Evolutionary conservation across 2,888 invertebrate genomes (phyloP), one percentile per base, ranked within the genome.

Genomic region (Orthosia incerta): DNA sequence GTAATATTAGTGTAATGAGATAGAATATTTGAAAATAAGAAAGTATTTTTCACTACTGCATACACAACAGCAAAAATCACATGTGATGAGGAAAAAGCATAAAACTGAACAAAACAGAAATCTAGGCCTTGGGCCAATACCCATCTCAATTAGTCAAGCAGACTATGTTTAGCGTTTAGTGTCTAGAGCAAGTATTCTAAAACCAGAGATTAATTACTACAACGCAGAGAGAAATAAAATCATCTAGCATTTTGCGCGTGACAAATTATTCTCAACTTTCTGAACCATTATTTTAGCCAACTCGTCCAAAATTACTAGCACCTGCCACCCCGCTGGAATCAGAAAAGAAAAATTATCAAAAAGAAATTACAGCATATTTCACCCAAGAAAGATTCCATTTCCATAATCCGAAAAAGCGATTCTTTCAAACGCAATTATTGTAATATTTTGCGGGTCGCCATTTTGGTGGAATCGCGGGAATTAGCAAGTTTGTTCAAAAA

Each of bases 401-500:
- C 46, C 74, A 79, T 86, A 86, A 86, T 86, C 76, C 69, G 46
- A 57, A 69, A 76, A 80, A 79, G 57, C 64, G 11, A 77, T 83
- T 81, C 71, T 76, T 76, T 66, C 39, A 57, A 64, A 50, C 61
- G 53, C 78, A 81, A 65, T 86, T 87, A 74, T 74, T 70, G 67
- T 65, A 64, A 81, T 66, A 75, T 79, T 76, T 74, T 72, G 71
- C 50, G 60, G 68, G 77, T 67, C 65, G 63, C 51, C 74, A 64
- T 79, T 85, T 70, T 76, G 56, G 57, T 70, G 18, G 71, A 74
- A 71, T 68, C 53, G 53, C 63, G 65, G 66, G 74, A 82, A 79
- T 86, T 70, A 68, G 59, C 31, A 80, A 87, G 80, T 85, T 87
- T 74, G 57, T 66, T 83, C 74, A 45, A 79, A 80, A 83, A 78